phyloP scores from a whole-genome alignment of 2,113 vertebrate genomes.

The Macquaria australasica region DNA sequence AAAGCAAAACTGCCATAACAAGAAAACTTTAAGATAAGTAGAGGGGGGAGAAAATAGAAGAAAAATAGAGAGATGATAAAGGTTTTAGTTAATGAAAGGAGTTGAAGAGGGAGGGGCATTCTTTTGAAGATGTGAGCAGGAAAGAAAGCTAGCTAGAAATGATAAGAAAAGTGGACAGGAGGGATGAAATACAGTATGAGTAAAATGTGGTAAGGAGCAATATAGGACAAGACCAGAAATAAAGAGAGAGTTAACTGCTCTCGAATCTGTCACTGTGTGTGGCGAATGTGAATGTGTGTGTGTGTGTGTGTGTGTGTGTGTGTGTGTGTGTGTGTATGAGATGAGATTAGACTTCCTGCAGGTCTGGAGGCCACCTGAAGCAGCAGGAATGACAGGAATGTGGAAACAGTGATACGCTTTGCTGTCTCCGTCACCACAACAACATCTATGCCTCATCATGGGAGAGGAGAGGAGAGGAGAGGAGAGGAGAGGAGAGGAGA shows the following conservation, averaged over 20 bases:
- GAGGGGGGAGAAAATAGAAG: background rate
- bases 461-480: conserved; percentile 23
- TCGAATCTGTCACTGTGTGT: conserved; percentile 38
- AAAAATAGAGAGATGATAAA: conserved; percentile 35
- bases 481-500: conserved; percentile 1
- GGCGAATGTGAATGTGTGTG: background rate
- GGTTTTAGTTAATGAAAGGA: conserved; percentile 49
- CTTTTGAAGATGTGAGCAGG: conserved; percentile 25
- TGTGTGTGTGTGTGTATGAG: conserved; percentile 47
- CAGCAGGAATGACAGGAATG: conserved; percentile 75
- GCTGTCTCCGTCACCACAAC: conserved; percentile 56
- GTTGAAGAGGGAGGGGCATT: conserved; percentile 7
- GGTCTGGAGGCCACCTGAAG: conserved; percentile 70
- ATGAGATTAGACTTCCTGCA: conserved; percentile 75
- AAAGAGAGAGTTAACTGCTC: background rate
- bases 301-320: conserved; percentile 18
- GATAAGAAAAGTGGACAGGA: background rate
- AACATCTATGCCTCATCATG: conserved; percentile 46
- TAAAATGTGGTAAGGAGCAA: background rate
- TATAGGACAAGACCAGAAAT: background rate
- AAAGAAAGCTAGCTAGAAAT: conserved; percentile 17
- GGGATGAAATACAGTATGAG: conserved; percentile 1
- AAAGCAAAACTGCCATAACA: conserved; percentile 42
- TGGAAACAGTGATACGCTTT: conserved; percentile 61
- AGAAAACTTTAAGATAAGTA: conserved; percentile 2